Evolutionary conservation across 2,113 vertebrate genomes (phyloP).

Genomic region (Pachycephala philippinensis): DNA sequence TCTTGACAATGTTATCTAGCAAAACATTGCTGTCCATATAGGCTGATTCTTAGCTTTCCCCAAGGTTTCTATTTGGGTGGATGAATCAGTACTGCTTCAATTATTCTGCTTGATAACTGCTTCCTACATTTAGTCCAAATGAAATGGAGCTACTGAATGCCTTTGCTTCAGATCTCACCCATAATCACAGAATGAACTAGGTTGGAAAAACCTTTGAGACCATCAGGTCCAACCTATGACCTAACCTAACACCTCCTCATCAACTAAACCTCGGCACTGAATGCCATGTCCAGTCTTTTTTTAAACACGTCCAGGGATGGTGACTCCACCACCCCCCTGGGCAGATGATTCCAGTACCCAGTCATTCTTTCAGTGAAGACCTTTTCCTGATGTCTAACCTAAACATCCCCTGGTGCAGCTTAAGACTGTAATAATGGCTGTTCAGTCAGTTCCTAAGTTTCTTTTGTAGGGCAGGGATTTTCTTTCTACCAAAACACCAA

Average conservation of each 20-base stretch:
- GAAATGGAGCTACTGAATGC: neutral
- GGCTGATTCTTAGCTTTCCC: neutral
- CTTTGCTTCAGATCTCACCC: neutral
- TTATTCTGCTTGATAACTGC: neutral
- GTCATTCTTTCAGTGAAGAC: neutral
- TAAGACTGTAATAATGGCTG: neutral
- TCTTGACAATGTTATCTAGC: neutral
- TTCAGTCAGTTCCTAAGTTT: neutral
- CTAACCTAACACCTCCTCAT: neutral
- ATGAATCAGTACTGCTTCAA: neutral
- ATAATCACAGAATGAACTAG: neutral
- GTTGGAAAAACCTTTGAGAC: neutral
- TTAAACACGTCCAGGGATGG: fast-evolving
- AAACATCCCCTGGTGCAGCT: neutral
- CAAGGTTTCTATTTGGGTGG: neutral
- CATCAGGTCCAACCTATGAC: neutral
- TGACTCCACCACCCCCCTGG: neutral
- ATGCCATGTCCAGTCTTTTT: neutral
- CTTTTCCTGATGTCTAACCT: neutral
- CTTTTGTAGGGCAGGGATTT: neutral
- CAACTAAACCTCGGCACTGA: neutral
- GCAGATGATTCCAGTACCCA: neutral
- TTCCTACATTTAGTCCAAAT: neutral
- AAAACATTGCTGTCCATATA: neutral
- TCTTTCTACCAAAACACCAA: neutral